Conservation (phyloP, 35 echinoderm and acorn worm species). For the Diadema setosum region DNA sequence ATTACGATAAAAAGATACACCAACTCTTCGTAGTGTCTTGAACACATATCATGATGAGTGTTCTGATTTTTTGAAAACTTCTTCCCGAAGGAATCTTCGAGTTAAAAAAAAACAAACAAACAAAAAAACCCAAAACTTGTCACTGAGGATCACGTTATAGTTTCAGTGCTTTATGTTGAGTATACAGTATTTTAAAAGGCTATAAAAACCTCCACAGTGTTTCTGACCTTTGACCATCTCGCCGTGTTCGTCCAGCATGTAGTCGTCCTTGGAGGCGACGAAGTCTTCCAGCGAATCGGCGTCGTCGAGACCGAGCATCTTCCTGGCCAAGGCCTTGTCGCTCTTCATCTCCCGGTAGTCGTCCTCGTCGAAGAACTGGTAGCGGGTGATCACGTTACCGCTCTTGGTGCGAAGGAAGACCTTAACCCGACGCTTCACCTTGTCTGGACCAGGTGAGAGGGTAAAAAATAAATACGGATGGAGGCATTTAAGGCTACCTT, state of each 20-base stretch:
- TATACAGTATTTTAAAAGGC: no score
- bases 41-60: no score
- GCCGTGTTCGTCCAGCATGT: constrained; percentile 47
- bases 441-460: not conserved
- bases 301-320: constrained; percentile 59
- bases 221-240: constrained; percentile 80
- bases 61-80: no score
- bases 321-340: constrained; percentile 40
- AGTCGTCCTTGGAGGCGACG: constrained; percentile 40
- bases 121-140: no score
- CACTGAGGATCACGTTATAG: no score
- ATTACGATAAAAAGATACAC: no score
- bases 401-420: constrained; percentile 61
- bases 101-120: no score
- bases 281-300: constrained; percentile 69
- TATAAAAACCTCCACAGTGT: not conserved
- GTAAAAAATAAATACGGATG: no score
- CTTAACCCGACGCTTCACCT: constrained; percentile 64
- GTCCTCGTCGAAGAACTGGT: constrained; percentile 66
- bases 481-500: no score
- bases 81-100: no score
- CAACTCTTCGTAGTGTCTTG: no score
- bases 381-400: constrained; percentile 49
- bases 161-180: no score
- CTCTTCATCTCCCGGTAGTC: constrained; percentile 79